Evolutionary conservation across 2,113 vertebrate genomes (phyloP).

Genomic region (Thomomys bottae): DNA sequence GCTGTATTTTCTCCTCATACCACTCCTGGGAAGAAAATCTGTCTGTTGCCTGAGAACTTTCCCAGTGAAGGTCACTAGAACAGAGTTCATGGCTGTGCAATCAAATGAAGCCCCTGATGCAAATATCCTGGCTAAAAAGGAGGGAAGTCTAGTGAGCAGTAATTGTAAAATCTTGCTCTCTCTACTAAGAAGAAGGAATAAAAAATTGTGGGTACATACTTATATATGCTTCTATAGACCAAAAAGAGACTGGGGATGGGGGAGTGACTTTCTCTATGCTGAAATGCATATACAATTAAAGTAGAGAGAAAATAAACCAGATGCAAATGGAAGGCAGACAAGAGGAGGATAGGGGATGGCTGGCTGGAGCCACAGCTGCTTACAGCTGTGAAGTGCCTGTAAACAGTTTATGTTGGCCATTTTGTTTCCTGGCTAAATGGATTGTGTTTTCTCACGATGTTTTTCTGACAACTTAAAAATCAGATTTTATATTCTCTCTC

Average conservation of each 20-base stretch:
- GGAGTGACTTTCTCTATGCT: not conserved
- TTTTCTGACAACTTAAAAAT: conserved; percentile 71
- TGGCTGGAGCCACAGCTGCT: conserved; percentile 64
- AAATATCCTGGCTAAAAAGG: not conserved
- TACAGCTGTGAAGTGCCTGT: conserved; percentile 62
- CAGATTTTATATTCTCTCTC: conserved; percentile 70
- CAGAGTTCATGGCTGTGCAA: not conserved
- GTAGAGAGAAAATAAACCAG: conserved; percentile 35
- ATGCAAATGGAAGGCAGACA: conserved; percentile 13
- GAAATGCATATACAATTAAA: not conserved
- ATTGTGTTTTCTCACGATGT: conserved; percentile 19
- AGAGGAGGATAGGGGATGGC: not conserved
- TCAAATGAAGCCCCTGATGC: conserved; percentile 2
- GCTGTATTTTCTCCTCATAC: not conserved
- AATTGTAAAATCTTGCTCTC: conserved; percentile 29
- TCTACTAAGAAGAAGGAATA: conserved; percentile 53
- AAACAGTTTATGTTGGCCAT: conserved; percentile 49
- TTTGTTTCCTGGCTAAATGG: conserved; percentile 58
- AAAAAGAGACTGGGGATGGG: not conserved
- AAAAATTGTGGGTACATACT: not conserved
- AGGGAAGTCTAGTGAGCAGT: not conserved
- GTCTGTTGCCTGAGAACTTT: not conserved
- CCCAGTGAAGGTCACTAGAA: not conserved
- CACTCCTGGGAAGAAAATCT: not conserved
- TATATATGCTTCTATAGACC: not conserved